Base-by-base conservation (phyloP, 2,113 vertebrate species). In the Lagopus muta region DNA sequence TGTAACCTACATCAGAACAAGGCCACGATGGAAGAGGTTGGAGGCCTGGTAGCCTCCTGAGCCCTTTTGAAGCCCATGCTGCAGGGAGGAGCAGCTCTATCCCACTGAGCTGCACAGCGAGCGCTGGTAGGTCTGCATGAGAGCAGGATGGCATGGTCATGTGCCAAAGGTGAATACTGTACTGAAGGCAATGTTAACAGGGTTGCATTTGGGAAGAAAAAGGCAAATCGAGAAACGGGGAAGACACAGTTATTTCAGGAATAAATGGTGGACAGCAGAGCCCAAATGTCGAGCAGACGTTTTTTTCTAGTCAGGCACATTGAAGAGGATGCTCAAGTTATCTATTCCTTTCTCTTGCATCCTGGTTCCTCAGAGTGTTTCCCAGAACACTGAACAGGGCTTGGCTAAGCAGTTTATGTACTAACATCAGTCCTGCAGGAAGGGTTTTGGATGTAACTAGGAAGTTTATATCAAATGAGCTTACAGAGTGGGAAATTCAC, bases 271-370 rank as follows among this genome's bases (percentile, higher is more conserved):
- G 62, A 66, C 72, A 78, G 70, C 86, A 90, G 80, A 79, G 71
- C 60, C 76, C 89, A 82, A 89, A 90, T 92, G 77, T 62, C 73
- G 81, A 88, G 32, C 86, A 96, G 89, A 79, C 94, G 65, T 90
- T 96, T 82, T 55, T 62, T 85, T 84, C 89, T 67, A 80, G 43
- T 54, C 1, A 30, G 71, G 84, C 74, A 75, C 38, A 75, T 67
- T 66, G 72, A 94, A 74, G 60, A 86, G n/a, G 48, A 57, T 71
- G 34, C 61, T 95, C 48, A 10, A 48, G 27, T 58, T 86, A 58
- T 55, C 75, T 72, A 11, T 81, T 88, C 64, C 34, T 80, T 78
- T 88, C 47, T 93, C 60, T 86, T 64, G n/a, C 22, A 54, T 77
- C 32, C 22, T 27, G 17, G 8, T 75, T 88, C 67, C 66, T 40